Base-by-base conservation (phyloP, 2,888 invertebrate genomes). In the Harmothoe impar region DNA sequence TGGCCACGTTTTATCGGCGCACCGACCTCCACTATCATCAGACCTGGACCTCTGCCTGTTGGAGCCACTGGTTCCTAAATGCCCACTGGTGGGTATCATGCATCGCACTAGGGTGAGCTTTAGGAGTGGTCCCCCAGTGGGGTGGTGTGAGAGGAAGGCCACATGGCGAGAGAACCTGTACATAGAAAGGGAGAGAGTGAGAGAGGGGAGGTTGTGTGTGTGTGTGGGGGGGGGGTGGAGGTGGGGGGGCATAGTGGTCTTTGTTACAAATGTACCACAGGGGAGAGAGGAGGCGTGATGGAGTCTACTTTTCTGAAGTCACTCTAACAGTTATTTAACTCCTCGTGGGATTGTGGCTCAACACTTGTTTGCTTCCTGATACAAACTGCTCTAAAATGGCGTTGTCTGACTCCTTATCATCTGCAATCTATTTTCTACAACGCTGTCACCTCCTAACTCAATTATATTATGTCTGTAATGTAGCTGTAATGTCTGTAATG, bases 141-240 rank as follows among this genome's bases (percentile, higher is more conserved):
- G 72, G 25, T 20, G n/a, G 62, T 29, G 72, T 72, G 72, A 72
- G 72, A 72, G 72, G 72, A 72, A 29, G 72, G 29, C 72, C 72
- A 72, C 72, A 72, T 72, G 72, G 72, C 72, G 72, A 72, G 72
- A 72, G 62, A 62, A 29, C 72, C 29, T 72, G 72, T 72, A 62
- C 62, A 62, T 20, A 12, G 62, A n/a, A n/a, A 62, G 62, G n/a
- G 62, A 43, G 43, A 43, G 43, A 10, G 43, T 7, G 43, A 43
- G 43, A 43, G 43, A 43, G 43, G 43, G 43, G 43, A 43, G 43
- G 43, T 43, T 43, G 43, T 3, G 43, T 43, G 10, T 43, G 43
- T 43, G 43, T 7, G 43, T 7, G 43, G 43, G 43, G 43, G 43
- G 43, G 43, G 43, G 43, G 43, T 43, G 43, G 43, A 43, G 43